Evolutionary conservation across 2,797 vertebrate species (phyloP).

Genomic region (Sebastes minor): DNA sequence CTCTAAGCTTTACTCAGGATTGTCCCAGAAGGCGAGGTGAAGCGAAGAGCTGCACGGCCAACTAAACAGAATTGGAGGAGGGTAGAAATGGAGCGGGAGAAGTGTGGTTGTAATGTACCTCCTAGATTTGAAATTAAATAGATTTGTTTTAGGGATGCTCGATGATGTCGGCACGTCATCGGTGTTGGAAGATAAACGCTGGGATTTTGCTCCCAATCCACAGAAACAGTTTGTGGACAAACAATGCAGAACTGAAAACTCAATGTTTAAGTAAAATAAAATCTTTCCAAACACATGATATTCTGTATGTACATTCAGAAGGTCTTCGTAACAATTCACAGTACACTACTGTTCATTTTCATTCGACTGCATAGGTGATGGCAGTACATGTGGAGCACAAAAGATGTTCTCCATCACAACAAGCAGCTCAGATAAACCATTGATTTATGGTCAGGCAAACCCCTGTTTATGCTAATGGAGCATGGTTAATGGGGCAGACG

Average conservation of each 20-base stretch:
- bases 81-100: neutral
- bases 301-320: neutral
- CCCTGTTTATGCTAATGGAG: conserved; percentile 64
- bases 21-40: conserved; percentile 14
- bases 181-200: too few relatives aligned
- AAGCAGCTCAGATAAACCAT: conserved; percentile 26
- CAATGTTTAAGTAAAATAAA: neutral
- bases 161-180: too few relatives aligned
- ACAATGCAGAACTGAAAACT: neutral
- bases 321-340: neutral
- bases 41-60: neutral
- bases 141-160: neutral
- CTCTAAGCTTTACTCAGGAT: conserved; percentile 10
- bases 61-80: neutral
- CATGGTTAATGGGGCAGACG: conserved; percentile 66
- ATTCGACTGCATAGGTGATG: neutral
- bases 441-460: conserved; percentile 62
- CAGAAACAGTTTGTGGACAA: neutral
- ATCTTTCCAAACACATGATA: neutral
- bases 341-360: neutral
- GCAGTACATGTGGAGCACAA: neutral
- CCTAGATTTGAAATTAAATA: neutral
- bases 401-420: conserved; percentile 36
- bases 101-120: neutral
- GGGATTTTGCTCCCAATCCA: neutral